These are phyloP conservation scores for Heteronetta atricapilla DNA, from an alignment of 2,113 vertebrate species.

Conservation along the genomic window DNA sequence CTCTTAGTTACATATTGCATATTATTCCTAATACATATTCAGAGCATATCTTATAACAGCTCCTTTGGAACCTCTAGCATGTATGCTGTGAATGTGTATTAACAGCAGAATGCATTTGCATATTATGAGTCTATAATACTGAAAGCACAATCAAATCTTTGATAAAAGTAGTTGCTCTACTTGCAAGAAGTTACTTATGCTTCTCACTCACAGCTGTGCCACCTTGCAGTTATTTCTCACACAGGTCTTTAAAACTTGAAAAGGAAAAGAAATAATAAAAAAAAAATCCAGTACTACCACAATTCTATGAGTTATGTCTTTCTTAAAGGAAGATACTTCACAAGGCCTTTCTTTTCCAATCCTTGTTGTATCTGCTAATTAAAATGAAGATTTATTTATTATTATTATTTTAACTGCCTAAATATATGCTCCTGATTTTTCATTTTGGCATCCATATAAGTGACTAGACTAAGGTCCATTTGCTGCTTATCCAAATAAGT, in stretches of 20 bases:
- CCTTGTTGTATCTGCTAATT: neutral
- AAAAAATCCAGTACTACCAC: neutral
- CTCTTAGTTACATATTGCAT: slow-evolving; percentile 31
- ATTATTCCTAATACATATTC: slow-evolving; percentile 68
- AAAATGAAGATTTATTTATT: neutral
- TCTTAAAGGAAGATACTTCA: neutral
- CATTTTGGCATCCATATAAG: neutral
- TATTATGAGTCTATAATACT: slow-evolving; percentile 53
- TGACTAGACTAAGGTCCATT: neutral
- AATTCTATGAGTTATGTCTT: neutral
- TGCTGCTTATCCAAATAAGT: neutral
- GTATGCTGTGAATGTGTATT: slow-evolving; percentile 64
- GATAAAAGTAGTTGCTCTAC: slow-evolving; percentile 32
- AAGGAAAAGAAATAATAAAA: neutral
- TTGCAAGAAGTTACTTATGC: slow-evolving; percentile 34
- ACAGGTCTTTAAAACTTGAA: neutral
- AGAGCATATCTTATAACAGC: slow-evolving; percentile 51
- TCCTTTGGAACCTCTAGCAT: slow-evolving; percentile 66
- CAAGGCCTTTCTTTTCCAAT: neutral
- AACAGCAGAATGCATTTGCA: slow-evolving; percentile 69
- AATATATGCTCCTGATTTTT: neutral
- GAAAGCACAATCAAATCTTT: slow-evolving; percentile 55
- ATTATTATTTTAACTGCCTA: neutral
- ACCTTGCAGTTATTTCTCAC: neutral
- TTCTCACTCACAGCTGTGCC: slow-evolving; percentile 9